These are phyloP conservation scores for Tragelaphus strepsiceros DNA, from an alignment of 2,113 vertebrate genomes.

Conservation along the genomic window DNA sequence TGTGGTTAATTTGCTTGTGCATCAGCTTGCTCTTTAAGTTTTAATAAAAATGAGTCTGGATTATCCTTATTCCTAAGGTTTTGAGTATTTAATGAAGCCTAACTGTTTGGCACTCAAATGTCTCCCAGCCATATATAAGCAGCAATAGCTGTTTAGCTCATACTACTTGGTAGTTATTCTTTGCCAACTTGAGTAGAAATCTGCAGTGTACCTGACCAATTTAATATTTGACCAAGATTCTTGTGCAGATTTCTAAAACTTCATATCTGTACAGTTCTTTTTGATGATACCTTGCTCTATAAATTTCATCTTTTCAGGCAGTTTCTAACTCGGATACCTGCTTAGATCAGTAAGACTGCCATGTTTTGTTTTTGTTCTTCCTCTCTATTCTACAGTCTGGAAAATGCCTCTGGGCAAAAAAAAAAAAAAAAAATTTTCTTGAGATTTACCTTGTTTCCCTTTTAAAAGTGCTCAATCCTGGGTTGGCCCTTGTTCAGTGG, in stretches of 20 bases:
- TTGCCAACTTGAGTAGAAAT: background rate
- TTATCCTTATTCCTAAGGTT: background rate
- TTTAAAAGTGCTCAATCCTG: background rate
- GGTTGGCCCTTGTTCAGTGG: background rate
- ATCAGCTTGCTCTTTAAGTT: background rate
- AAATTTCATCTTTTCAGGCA: background rate
- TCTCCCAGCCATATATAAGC: background rate
- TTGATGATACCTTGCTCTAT: background rate
- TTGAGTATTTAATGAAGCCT: background rate
- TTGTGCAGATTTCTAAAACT: background rate
- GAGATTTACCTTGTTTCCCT: constrained; percentile 5
- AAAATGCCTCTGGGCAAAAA: background rate
- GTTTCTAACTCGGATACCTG: background rate
- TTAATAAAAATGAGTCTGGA: background rate
- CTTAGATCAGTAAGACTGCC: background rate
- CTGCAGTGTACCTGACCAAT: background rate
- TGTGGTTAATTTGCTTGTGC: constrained; percentile 2
- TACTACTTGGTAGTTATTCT: background rate
- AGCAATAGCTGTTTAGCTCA: background rate
- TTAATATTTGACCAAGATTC: background rate
- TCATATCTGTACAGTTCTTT: background rate
- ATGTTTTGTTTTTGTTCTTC: background rate
- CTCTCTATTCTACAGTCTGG: background rate
- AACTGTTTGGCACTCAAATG: background rate
- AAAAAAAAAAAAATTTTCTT: background rate